A percentile compares a stretch with the other conserved stretches of the same genome.
These are phyloP conservation scores for Terebella lapidaria DNA, from an alignment of 2,888 invertebrate genomes.

Conservation along the genomic window DNA sequence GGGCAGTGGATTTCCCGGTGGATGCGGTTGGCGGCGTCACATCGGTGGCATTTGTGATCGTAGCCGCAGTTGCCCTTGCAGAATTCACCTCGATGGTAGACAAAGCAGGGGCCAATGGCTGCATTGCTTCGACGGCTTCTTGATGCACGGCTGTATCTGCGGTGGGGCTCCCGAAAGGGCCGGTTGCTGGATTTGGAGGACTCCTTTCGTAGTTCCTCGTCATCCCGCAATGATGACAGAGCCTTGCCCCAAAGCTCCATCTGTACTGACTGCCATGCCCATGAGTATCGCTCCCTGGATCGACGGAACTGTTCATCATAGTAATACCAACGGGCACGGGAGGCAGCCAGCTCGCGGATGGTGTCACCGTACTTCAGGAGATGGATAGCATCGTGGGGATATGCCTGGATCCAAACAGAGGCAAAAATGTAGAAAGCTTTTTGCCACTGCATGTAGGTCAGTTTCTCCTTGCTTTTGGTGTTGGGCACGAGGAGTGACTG, in stretches of 20 bases:
- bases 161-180: too few species aligned
- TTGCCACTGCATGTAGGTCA: neutral
- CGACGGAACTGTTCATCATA: neutral
- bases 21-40: neutral
- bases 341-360: neutral
- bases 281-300: neutral
- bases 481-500: too few species aligned
- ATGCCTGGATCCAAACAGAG: neutral
- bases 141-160: too few species aligned
- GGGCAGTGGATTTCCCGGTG: too few species aligned
- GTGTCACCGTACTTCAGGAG: neutral
- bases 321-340: neutral
- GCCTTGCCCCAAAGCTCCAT: neutral
- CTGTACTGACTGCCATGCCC: neutral
- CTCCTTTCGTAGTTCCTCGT: too few species aligned
- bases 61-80: neutral
- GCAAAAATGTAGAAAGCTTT: neutral
- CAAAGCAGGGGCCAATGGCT: neutral
- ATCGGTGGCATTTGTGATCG: neutral
- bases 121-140: too few species aligned
- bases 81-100: neutral
- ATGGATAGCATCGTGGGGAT: too few species aligned
- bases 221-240: neutral
- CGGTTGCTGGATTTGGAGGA: too few species aligned
- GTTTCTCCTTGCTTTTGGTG: too few species aligned